A percentile compares a stretch with the other conserved stretches of the same genome.
phyloP scores from a whole-genome alignment of 2,113 vertebrate genomes.

The Monopterus albus region DNA sequence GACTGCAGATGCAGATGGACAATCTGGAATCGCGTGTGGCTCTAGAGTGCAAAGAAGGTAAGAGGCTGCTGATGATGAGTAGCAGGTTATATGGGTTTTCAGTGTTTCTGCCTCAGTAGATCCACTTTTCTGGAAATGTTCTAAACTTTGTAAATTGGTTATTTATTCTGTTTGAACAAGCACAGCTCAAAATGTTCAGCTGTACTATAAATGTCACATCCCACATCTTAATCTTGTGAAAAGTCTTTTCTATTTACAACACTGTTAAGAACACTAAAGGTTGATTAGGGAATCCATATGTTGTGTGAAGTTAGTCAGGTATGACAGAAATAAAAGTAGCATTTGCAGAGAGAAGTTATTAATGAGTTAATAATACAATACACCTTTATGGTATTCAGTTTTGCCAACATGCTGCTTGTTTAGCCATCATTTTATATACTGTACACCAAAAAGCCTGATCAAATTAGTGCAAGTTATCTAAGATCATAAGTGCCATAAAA shows the following conservation, averaged over 20 bases:
- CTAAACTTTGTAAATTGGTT: neutral
- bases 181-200: neutral
- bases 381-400: neutral
- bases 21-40: conserved; percentile 99
- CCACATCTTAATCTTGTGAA: neutral
- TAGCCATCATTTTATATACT: no score
- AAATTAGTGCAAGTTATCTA: neutral
- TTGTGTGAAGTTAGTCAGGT: neutral
- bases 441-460: no score
- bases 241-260: neutral
- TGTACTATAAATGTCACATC: neutral
- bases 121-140: neutral
- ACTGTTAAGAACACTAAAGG: neutral
- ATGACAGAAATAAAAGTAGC: neutral
- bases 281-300: neutral
- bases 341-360: neutral
- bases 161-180: neutral
- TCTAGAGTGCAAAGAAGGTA: conserved; percentile 98
- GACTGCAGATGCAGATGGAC: conserved; percentile 99
- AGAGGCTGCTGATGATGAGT: neutral
- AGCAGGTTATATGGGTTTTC: neutral
- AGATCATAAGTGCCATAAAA: neutral
- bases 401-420: no score
- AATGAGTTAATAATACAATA: neutral
- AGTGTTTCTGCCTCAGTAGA: neutral